Percentiles rank a stretch among this genome's conserved stretches.
These are phyloP conservation scores for Platycheirus rosarum DNA, from an alignment of 2,888 invertebrate species.

Conservation along the genomic window DNA sequence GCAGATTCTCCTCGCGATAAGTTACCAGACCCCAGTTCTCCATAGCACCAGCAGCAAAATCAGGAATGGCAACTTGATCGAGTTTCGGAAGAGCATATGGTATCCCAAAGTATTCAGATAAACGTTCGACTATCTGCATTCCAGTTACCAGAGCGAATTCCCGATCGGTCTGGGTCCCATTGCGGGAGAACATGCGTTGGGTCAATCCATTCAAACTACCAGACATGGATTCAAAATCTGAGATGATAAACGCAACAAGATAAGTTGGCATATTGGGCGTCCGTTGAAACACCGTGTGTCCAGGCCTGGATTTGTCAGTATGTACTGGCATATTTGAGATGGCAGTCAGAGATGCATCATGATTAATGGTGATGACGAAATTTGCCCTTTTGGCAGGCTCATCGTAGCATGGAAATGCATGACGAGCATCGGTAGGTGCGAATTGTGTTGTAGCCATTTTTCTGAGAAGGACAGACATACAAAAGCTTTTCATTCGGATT, in stretches of 20 bases:
- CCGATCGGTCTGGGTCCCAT: conserved; percentile 82
- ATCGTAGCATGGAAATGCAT: conserved; percentile 89
- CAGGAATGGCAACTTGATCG: conserved; percentile 94
- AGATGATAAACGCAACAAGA: conserved; percentile 90
- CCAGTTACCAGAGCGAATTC: conserved; percentile 89
- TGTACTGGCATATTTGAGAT: conserved; percentile 77
- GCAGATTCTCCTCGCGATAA: conserved; percentile 80
- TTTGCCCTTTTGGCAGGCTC: conserved; percentile 86
- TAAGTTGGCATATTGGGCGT: conserved; percentile 90
- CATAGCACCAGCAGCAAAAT: conserved; percentile 94
- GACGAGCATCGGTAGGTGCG: conserved; percentile 85
- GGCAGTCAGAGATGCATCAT: conserved; percentile 79
- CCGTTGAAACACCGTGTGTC: conserved; percentile 80
- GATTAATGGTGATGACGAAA: conserved; percentile 85
- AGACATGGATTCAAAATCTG: conserved; percentile 83
- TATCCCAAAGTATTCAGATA: conserved; percentile 88
- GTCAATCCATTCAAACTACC: conserved; percentile 76
- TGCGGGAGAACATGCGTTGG: conserved; percentile 80
- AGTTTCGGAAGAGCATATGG: conserved; percentile 90
- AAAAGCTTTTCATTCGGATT: background rate
- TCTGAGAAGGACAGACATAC: conserved; percentile 31
- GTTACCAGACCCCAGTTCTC: conserved; percentile 97
- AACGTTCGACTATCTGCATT: conserved; percentile 86
- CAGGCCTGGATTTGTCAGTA: conserved; percentile 25
- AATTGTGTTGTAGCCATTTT: conserved; percentile 85